Conservation (phyloP, 2,113 vertebrate genomes). For the Sorex fumeus region DNA sequence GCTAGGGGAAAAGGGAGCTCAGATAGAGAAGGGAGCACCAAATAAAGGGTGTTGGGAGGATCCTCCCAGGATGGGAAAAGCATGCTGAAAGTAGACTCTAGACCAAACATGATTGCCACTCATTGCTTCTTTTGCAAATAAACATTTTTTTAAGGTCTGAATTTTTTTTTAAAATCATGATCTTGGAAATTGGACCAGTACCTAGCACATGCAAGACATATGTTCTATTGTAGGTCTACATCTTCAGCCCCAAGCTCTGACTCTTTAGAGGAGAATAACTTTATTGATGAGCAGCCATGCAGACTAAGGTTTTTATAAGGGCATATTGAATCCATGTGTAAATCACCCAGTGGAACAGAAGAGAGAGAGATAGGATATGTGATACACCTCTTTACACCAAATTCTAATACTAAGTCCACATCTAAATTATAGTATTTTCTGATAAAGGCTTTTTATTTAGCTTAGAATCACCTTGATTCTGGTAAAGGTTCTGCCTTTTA, state of each 20-base stretch:
- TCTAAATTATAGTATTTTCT: not conserved
- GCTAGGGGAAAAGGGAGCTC: too few relatives aligned
- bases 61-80: too few relatives aligned
- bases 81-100: too few relatives aligned
- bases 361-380: not conserved
- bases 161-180: too few relatives aligned
- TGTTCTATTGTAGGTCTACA: too few relatives aligned
- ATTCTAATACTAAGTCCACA: not conserved
- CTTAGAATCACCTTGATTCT: not conserved
- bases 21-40: too few relatives aligned
- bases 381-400: not conserved
- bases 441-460: not conserved
- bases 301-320: not conserved
- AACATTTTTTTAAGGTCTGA: not conserved
- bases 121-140: too few relatives aligned
- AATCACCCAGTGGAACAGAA: not conserved
- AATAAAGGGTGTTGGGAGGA: too few relatives aligned
- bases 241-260: too few relatives aligned
- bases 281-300: not conserved
- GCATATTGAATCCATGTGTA: not conserved
- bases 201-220: too few relatives aligned
- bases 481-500: not conserved
- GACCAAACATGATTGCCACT: too few relatives aligned
- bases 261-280: not conserved
- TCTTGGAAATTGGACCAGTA: too few relatives aligned